phyloP scores from a whole-genome alignment of 2,888 invertebrate genomes.

The Rhopalosiphum nymphaeae region DNA sequence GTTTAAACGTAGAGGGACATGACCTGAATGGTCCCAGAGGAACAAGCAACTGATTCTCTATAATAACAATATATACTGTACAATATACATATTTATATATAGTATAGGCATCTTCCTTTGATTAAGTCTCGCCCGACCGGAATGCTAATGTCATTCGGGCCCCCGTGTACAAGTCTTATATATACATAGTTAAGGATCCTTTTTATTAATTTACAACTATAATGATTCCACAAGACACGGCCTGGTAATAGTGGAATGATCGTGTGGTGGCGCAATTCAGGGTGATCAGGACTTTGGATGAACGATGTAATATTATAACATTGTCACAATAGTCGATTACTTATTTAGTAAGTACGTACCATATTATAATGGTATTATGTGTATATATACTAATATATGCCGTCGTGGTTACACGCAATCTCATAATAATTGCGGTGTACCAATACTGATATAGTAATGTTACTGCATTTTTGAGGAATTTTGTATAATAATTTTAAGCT shows the following conservation, averaged over 20 bases:
- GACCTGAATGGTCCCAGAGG: conserved; percentile 50
- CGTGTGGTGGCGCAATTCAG: neutral
- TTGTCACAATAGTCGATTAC: neutral
- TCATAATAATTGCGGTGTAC: neutral
- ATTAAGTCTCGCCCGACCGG: conserved; percentile 49
- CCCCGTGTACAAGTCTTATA: neutral
- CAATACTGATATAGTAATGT: neutral
- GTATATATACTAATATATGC: neutral
- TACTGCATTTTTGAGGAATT: neutral
- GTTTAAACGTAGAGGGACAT: neutral
- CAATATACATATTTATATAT: neutral
- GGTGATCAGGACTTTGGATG: neutral
- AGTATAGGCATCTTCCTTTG: conserved; percentile 52
- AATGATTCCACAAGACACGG: neutral
- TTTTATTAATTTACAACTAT: conserved; percentile 49
- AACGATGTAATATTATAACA: neutral
- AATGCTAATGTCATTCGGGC: conserved; percentile 41
- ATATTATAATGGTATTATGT: neutral
- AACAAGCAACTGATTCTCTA: conserved; percentile 15
- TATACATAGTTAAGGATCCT: conserved; percentile 8
- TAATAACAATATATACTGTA: neutral
- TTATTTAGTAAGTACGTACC: neutral
- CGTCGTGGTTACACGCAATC: neutral
- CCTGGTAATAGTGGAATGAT: neutral
- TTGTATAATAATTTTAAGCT: neutral